A percentile compares a stretch with the other conserved stretches of the same genome.
phyloP scores from a whole-genome alignment of 1,140 invertebrate genomes.

The Ostrea denselamellosa region DNA sequence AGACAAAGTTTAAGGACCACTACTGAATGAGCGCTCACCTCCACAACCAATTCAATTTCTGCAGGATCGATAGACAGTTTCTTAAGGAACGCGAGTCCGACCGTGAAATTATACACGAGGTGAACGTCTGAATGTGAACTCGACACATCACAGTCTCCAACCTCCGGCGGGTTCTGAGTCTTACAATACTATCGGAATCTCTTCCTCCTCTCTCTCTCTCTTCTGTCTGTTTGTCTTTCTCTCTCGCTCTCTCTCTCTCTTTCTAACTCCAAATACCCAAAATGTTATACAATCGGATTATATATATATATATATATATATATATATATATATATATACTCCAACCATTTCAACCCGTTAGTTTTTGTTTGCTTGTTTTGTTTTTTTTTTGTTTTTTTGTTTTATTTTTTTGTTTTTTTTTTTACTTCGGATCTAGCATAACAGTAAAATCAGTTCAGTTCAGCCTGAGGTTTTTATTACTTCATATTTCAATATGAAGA shows the following conservation, averaged over 20 bases:
- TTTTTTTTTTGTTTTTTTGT: too few species aligned
- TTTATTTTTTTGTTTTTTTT: too few species aligned
- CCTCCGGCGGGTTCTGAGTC: background rate
- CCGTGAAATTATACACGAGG: background rate
- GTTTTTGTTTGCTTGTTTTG: too few species aligned
- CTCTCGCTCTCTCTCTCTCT: background rate
- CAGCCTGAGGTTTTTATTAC: too few species aligned
- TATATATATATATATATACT: too few species aligned
- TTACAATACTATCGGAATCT: background rate
- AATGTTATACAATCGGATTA: too few species aligned
- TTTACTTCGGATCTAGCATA: too few species aligned
- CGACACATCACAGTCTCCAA: background rate
- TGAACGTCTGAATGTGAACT: background rate
- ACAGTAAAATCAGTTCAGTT: too few species aligned
- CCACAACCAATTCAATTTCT: conserved; percentile 18
- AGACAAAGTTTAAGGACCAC: conserved; percentile 1
- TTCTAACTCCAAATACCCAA: too few species aligned
- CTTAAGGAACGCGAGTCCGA: conserved; percentile 19
- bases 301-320: too few species aligned
- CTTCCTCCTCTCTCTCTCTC: background rate
- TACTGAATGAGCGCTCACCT: background rate
- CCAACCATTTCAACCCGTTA: too few species aligned
- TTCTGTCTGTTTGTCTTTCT: background rate
- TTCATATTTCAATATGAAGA: too few species aligned
- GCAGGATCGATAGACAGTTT: conserved; percentile 9